Evolutionary conservation across 2,113 vertebrate species (phyloP).

Genomic region (Strix aluco): DNA sequence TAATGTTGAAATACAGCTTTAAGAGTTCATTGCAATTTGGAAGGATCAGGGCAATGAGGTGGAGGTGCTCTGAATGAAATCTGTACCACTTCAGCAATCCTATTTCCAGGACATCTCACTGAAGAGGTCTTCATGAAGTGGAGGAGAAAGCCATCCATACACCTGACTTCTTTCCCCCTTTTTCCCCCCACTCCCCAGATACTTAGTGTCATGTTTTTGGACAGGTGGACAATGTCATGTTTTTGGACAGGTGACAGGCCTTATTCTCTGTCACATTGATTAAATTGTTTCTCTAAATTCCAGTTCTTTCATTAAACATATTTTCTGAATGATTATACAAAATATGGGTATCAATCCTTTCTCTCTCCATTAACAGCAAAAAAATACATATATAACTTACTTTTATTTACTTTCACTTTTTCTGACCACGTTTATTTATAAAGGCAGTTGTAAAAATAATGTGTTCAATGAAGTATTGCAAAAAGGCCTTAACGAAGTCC

Average conservation of each 20-base stretch:
- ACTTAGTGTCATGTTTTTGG: not conserved
- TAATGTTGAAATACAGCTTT: not conserved
- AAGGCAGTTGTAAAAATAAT: not conserved
- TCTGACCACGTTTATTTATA: not conserved
- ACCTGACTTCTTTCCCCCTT: not conserved
- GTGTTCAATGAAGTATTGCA: not conserved
- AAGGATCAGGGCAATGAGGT: not conserved
- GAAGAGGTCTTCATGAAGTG: not conserved
- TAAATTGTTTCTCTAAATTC: not conserved
- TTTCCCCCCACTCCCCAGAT: rapidly evolving
- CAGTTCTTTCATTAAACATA: not conserved
- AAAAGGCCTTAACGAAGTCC: not conserved
- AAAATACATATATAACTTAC: not conserved
- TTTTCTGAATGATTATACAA: not conserved
- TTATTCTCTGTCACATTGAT: not conserved
- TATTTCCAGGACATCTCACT: not conserved
- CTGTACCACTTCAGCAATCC: not conserved
- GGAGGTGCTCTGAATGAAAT: not conserved
- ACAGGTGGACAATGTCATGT: not conserved
- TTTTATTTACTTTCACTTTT: not conserved
- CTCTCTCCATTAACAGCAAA: not conserved
- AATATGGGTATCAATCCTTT: not conserved
- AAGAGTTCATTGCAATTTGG: not conserved
- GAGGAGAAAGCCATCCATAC: not conserved
- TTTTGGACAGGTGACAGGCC: not conserved